phyloP scores from a whole-genome alignment of 2,797 vertebrate species.

The Scolopax bukidnonensis region DNA sequence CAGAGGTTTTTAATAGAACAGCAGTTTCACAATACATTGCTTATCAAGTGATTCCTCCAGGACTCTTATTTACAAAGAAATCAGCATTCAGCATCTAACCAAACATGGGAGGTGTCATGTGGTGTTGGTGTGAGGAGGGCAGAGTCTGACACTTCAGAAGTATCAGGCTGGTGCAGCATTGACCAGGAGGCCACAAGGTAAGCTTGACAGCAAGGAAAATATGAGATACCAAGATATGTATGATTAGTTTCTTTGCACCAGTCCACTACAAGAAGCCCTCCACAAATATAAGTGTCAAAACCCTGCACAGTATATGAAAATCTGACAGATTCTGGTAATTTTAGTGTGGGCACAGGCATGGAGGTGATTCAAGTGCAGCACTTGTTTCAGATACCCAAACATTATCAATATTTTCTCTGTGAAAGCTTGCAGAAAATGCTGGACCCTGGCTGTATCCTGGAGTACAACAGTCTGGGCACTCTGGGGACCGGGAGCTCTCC shows the following conservation, averaged over 20 bases:
- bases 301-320: background rate
- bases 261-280: background rate
- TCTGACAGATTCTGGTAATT: background rate
- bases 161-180: background rate
- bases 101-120: background rate
- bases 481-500: background rate
- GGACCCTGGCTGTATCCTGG: no score
- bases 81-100: background rate
- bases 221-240: background rate
- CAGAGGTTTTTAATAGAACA: background rate
- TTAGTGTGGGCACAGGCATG: background rate
- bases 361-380: background rate
- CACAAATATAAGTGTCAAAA: background rate
- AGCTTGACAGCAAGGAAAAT: background rate
- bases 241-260: background rate
- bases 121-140: background rate
- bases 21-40: background rate
- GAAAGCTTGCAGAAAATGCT: background rate
- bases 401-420: background rate
- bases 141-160: background rate
- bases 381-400: background rate
- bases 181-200: background rate
- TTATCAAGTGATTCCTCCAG: background rate
- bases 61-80: background rate
- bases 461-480: background rate